Evolutionary conservation across 2,797 vertebrate species (phyloP).

Genomic region (Peromyscus melanophrys): DNA sequence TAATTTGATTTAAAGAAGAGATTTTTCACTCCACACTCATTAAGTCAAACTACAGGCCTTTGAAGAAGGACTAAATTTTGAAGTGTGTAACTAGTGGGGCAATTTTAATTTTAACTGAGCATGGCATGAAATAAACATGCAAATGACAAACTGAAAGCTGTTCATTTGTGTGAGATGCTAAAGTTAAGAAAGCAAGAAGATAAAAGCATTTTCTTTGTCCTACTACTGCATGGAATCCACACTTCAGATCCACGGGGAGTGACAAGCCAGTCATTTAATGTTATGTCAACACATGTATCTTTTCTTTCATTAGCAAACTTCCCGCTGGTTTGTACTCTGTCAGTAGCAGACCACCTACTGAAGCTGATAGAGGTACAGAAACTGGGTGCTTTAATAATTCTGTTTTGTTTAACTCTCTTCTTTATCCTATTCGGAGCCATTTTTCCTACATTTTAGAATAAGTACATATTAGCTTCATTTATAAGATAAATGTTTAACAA

Average conservation of each 20-base stretch:
- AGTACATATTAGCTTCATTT: constrained; percentile 72
- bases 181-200: constrained; percentile 76
- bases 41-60: constrained; percentile 65
- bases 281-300: constrained; percentile 82
- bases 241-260: constrained; percentile 79
- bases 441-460: constrained; percentile 56
- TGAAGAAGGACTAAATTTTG: constrained; percentile 76
- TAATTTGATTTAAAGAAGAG: constrained; percentile 80
- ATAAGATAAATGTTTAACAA: constrained; percentile 54
- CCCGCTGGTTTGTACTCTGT: constrained; percentile 79
- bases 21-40: constrained; percentile 72
- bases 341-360: constrained; percentile 80
- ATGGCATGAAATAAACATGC: constrained; percentile 60
- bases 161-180: constrained; percentile 68
- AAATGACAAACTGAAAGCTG: constrained; percentile 61
- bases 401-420: constrained; percentile 75
- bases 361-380: constrained; percentile 75
- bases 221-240: constrained; percentile 62
- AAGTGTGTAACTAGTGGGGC: constrained; percentile 54
- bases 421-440: neutral
- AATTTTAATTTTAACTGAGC: constrained; percentile 83
- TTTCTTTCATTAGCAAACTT: constrained; percentile 78
- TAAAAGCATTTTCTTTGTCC: constrained; percentile 73
- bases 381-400: constrained; percentile 76
- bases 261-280: constrained; percentile 82